These are phyloP conservation scores for Perodicticus potto DNA, from an alignment of 2,797 vertebrate species.

Conservation along the genomic window DNA sequence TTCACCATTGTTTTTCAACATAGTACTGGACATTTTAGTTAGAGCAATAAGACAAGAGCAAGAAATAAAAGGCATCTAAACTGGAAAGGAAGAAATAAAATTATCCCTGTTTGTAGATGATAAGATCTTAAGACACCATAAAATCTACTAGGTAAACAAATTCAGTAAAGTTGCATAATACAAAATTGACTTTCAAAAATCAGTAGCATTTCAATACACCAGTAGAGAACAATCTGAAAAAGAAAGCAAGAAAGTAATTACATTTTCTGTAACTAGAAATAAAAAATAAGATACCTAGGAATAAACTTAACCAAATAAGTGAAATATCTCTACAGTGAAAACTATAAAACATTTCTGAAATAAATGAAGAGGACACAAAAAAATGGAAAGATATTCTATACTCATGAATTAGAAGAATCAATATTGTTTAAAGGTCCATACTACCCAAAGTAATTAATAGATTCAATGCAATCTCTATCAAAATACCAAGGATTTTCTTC, in stretches of 20 bases:
- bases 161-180: neutral
- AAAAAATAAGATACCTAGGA: neutral
- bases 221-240: neutral
- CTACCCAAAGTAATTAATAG: neutral
- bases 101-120: neutral
- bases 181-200: neutral
- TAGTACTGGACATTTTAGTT: neutral
- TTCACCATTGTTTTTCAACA: neutral
- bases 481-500: neutral
- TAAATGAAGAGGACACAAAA: neutral
- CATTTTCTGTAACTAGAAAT: neutral
- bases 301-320: neutral
- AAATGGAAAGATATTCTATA: neutral
- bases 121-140: neutral
- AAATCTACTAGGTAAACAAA: neutral
- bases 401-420: neutral
- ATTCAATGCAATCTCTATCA: neutral
- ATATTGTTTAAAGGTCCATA: neutral
- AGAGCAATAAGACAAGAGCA: neutral
- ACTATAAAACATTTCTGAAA: neutral
- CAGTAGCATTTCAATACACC: neutral
- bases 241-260: neutral
- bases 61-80: neutral
- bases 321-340: neutral
- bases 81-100: neutral